Evolutionary conservation across 2,113 vertebrate genomes (phyloP), one percentile per base, ranked within the genome.

Genomic region (Paramisgurnus dabryanus): DNA sequence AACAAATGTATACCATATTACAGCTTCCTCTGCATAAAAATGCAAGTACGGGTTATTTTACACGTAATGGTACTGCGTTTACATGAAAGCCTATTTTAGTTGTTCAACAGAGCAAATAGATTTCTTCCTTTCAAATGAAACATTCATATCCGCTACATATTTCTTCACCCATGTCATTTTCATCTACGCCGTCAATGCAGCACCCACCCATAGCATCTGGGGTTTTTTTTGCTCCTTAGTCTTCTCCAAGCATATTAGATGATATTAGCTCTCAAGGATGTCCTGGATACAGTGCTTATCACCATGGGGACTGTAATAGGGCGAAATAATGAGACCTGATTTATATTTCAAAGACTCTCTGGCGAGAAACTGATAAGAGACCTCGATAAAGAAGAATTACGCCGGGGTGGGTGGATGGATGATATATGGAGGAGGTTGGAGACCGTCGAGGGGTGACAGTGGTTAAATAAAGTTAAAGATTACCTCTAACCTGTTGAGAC

Each of bases 261-360:
- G 82, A 88, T 86, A 90, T 90, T 88, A 89, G 88, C 84, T 91
- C 85, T 91, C 88, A 91, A 92, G 89, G 87, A 90, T 92, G 90
- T 90, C 90, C 91, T 92, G 90, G 84, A 90, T 92, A 91, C 81
- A 65, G 85, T 81, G 83, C 88, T 85, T 85, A 87, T 92, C 89
- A 89, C 90, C 89, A 91, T 90, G 88, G 90, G 89, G 90, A 92
- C 91, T 79, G 90, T 90, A 90, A 89, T 91, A 43, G 85, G 80
- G 82, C 88, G 86, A 89, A 89, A 92, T 93, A 91, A 90, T 90
- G 81, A 87, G 82, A 76, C 75, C 82, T 88, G 86, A 89, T 88
- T 83, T 88, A 85, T 89, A 89, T 90, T 91, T 90, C 87, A 91
- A 87, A 88, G 84, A 76, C 71, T 88, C 70, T 80, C 75, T 12